Base-by-base conservation (phyloP, 2,113 vertebrate genomes). In the Gyps fulvus region DNA sequence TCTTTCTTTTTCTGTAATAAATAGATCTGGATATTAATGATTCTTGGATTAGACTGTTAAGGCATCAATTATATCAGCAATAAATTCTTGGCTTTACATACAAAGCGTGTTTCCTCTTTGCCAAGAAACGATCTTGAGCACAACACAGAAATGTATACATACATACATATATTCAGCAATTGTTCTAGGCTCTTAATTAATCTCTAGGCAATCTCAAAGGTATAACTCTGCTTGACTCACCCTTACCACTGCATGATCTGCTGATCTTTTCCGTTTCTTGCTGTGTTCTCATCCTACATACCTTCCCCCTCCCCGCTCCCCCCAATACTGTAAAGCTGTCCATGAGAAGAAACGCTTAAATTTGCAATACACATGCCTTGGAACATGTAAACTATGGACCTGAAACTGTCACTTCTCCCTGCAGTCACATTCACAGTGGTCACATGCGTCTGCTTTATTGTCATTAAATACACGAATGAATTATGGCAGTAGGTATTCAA, bases 301-400 rank as follows among this genome's bases (percentile, higher is more conserved):
- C 25, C 16, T 83, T 27, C 13, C 6, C 8, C 13, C 10, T n/a
- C 19, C 11, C 1, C 6, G 7, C 2, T 11, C 32, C 4, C 4
- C 7, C 3, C 23, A 58, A 13, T 16, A 78, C 4, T 36, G 17
- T 52, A 76, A 91, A 89, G 7, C 7, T 63, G 15, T 20, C 42
- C 38, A 25, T 40, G 13, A 84, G 62, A 80, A 79, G 25, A 89
- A 87, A 26, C 10, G 26, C 45, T 84, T 49, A 79, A 25, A 63
- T 89, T 50, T 76, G 19, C 6, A 45, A 22, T 32, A 27, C 6
- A 15, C 8, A 2, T 71, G 25, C 29, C 20, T 82, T 32, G 27
- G 23, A 90, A 76, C 13, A 49, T 17, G 21, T 26, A 45, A 57
- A 83, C 9, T 38, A 14, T 16, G 9, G 27, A 73, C 16, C 13